Percentiles rank a stretch among this genome's conserved stretches.
These are phyloP conservation scores for Hylaea fasciaria DNA, from an alignment of 2,888 invertebrate genomes.

Conservation along the genomic window DNA sequence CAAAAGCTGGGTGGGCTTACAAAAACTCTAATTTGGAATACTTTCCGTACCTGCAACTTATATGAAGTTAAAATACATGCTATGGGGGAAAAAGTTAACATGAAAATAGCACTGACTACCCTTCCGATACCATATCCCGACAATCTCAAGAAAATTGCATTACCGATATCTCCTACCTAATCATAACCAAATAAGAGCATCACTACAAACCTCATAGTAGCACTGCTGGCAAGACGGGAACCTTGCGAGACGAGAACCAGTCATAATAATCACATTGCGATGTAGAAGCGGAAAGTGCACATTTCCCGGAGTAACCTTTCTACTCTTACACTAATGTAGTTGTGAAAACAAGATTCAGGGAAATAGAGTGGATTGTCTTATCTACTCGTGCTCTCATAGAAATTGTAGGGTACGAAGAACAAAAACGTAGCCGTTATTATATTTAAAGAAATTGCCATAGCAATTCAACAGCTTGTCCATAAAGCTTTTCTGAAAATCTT, in stretches of 20 bases:
- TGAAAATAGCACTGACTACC: no score
- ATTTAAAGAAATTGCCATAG: no score
- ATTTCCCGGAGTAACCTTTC: constrained; percentile 27
- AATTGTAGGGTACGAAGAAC: no score
- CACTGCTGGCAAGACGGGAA: constrained; percentile 37
- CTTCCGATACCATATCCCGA: no score
- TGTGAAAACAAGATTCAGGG: constrained; percentile 21
- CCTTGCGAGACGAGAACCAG: constrained; percentile 53
- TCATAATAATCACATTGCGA: constrained; percentile 58
- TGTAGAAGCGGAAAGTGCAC: constrained; percentile 54
- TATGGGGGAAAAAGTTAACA: no score
- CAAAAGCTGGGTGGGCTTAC: no score
- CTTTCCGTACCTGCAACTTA: no score
- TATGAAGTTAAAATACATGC: no score
- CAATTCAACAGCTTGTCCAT: no score
- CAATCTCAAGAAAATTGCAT: background rate
- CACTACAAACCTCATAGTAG: constrained; percentile 52
- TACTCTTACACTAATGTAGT: constrained; percentile 25
- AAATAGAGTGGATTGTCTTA: constrained; percentile 3
- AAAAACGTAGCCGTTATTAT: no score
- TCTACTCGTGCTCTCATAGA: background rate
- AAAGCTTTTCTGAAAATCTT: no score
- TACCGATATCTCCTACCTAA: constrained; percentile 3
- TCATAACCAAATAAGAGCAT: constrained; percentile 28
- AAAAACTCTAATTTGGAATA: no score